A percentile compares a stretch with the other conserved stretches of the same genome.
Conservation (phyloP, 37 sponge, comb jelly and placozoan species). For the Crambe crambe region DNA sequence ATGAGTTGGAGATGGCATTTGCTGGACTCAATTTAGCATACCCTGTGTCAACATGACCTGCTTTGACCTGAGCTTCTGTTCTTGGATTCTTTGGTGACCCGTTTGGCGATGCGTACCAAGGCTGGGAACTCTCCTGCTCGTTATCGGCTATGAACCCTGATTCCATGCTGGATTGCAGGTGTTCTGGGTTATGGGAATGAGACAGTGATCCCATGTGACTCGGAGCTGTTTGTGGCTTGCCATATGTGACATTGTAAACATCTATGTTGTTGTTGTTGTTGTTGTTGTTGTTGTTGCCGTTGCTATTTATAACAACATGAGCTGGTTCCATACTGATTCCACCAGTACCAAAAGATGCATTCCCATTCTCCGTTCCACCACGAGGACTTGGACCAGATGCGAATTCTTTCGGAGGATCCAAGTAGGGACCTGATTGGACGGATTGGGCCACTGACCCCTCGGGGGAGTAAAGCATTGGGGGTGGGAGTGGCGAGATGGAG, state of each 20-base stretch:
- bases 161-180: constrained; percentile 19
- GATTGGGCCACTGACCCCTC: background rate
- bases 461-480: background rate
- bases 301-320: background rate
- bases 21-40: too few species aligned
- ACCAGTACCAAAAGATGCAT: background rate
- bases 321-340: background rate
- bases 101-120: constrained; percentile 29
- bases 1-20: too few species aligned
- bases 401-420: background rate
- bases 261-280: too few species aligned
- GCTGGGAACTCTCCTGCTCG: constrained; percentile 11
- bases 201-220: constrained; percentile 6
- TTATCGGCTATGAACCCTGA: constrained; percentile 26
- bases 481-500: background rate
- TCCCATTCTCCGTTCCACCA: background rate
- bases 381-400: background rate
- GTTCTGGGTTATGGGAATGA: constrained; percentile 8
- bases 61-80: too few species aligned
- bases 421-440: background rate
- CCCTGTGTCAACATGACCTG: too few species aligned
- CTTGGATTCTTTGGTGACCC: background rate
- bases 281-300: constrained; percentile 19
- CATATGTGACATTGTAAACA: too few species aligned
- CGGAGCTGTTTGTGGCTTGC: background rate